These are phyloP conservation scores for Sinocyclocheilus maitianheensis DNA, from an alignment of 2,113 vertebrate species.

Conservation along the genomic window DNA sequence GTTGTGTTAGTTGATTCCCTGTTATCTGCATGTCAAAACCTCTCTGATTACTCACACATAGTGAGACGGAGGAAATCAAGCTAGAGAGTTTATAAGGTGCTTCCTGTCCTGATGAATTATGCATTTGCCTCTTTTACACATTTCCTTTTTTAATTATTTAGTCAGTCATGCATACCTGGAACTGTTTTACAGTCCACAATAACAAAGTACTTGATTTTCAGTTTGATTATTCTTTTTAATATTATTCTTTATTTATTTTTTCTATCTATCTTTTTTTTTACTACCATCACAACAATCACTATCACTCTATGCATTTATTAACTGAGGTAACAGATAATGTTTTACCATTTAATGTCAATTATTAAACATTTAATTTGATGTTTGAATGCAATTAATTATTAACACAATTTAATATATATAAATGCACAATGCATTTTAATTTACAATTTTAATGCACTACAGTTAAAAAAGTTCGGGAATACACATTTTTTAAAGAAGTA, in stretches of 20 bases:
- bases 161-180: slow-evolving; percentile 3
- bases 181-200: background rate
- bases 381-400: no score
- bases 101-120: background rate
- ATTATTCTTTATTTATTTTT: no score
- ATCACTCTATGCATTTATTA: background rate
- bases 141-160: background rate
- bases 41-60: slow-evolving; percentile 64
- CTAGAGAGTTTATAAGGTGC: slow-evolving; percentile 38
- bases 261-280: no score
- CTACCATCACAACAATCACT: background rate
- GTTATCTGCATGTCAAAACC: slow-evolving; percentile 51
- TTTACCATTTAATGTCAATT: no score
- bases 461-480: background rate
- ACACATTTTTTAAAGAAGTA: background rate
- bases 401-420: background rate
- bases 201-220: no score
- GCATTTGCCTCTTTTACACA: slow-evolving; percentile 8
- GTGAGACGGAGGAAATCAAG: slow-evolving; percentile 55
- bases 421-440: background rate
- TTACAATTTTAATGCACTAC: background rate
- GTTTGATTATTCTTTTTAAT: no score
- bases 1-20: slow-evolving; percentile 56
- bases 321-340: background rate
- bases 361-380: no score